Base-by-base conservation (phyloP, 2,113 vertebrate genomes). In the Excalfactoria chinensis region DNA sequence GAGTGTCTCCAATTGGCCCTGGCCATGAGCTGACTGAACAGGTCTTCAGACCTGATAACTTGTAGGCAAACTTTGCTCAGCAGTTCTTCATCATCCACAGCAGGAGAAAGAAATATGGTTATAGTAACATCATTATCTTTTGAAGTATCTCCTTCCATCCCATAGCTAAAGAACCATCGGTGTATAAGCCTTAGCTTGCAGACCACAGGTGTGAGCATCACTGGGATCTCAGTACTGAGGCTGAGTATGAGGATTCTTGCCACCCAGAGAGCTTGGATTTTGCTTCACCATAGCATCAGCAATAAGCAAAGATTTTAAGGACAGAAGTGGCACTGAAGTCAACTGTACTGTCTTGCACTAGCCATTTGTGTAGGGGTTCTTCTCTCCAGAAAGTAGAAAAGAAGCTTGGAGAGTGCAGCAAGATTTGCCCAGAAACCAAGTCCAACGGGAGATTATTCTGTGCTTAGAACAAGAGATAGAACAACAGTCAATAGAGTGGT, bases 1-100 rank as follows among this genome's bases (percentile, higher is more conserved):
- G 59, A 62, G 88, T 92, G 86, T 90, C 53, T 90, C 32, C 46
- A 34, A 15, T 89, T 89, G 15, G 49, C 40, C 26, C 17, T 51
- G 32, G 18, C 19, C 67, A 6, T 26, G 78, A 41, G 11, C 35
- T 53, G 51, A 83, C 48, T 74, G 81, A 72, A 66, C 7, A 69
- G 59, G 60, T 56, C 25, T 82, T 89, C 30, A 18, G 60, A 74
- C 25, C 25, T 32, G 25, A 7, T 25, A 73, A 60, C 13, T 34
- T 59, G 35, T 13, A 41, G 32, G 14, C n/a, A 76, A 55, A 59
- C 14, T 92, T 89, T 34, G 53, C 23, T 41, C 5, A 19, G 18
- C 17, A 56, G 75, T 80, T 83, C 16, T 56, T 85, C 34, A 63
- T 16, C 40, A 73, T 46, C 41, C 71, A 13, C 14, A 63, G 3